phyloP scores from a whole-genome alignment of 2,113 vertebrate species.

The Merops nubicus region DNA sequence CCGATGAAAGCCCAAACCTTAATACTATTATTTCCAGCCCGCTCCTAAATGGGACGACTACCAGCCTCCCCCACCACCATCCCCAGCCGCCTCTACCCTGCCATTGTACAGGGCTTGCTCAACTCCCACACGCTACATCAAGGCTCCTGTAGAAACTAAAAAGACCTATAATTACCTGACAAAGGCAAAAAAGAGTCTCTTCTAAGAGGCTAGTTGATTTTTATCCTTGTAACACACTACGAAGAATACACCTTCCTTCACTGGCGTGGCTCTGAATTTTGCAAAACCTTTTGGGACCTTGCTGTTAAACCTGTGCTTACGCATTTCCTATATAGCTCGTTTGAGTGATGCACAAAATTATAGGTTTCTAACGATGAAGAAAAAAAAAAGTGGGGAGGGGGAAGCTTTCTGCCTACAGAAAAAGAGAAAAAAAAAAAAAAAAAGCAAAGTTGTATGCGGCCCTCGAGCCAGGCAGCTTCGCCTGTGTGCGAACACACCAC shows the following conservation, averaged over 20 bases:
- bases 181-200: constrained; percentile 76
- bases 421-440: not conserved
- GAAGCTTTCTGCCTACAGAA: constrained; percentile 49
- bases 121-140: constrained; percentile 80
- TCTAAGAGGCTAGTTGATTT: constrained; percentile 76
- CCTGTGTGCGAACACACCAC: not conserved
- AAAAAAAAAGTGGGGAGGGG: constrained; percentile 45
- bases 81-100: constrained; percentile 46
- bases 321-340: constrained; percentile 75
- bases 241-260: constrained; percentile 69
- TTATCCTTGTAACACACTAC: constrained; percentile 72
- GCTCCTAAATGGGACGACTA: constrained; percentile 64
- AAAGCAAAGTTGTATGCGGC: not conserved
- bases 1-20: constrained; percentile 52
- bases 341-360: constrained; percentile 80
- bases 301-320: constrained; percentile 73
- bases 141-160: constrained; percentile 75
- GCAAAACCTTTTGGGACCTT: constrained; percentile 77
- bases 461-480: constrained; percentile 7
- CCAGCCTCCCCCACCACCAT: constrained; percentile 64
- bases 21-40: constrained; percentile 44
- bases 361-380: constrained; percentile 66
- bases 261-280: constrained; percentile 71
- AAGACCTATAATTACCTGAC: constrained; percentile 86
- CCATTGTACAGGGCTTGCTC: constrained; percentile 77